Conservation (phyloP, 2,888 invertebrate genomes). For the Kryphioiulus occultus region DNA sequence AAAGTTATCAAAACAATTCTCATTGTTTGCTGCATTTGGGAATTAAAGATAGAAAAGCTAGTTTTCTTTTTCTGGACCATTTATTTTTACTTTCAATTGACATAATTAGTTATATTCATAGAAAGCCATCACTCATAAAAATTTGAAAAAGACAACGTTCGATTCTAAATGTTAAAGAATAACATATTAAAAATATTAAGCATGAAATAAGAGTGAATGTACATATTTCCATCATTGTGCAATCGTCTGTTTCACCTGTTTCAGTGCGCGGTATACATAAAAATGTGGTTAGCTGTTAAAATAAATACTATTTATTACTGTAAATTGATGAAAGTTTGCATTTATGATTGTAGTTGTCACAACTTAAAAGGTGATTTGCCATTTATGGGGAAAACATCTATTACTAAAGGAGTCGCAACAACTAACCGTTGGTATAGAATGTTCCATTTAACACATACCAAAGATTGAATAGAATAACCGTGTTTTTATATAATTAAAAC, state of each 20-base stretch:
- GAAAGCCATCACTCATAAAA: constrained; percentile 1
- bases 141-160: background rate
- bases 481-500: background rate
- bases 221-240: background rate
- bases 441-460: background rate
- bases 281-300: constrained; percentile 9
- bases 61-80: background rate
- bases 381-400: background rate
- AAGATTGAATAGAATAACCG: background rate
- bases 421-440: background rate
- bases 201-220: background rate
- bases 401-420: background rate
- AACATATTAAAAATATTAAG: background rate
- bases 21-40: background rate
- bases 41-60: background rate
- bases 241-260: background rate
- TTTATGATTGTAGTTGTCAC: background rate
- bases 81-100: background rate
- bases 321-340: background rate
- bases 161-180: background rate
- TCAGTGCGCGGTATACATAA: background rate
- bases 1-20: background rate
- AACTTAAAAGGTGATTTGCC: background rate
- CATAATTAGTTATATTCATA: background rate
- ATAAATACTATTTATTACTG: background rate